A percentile compares a stretch with the other conserved stretches of the same genome.
These are phyloP conservation scores for Ictidomys tridecemlineatus DNA, from an alignment of 2,113 vertebrate species.

Conservation along the genomic window DNA sequence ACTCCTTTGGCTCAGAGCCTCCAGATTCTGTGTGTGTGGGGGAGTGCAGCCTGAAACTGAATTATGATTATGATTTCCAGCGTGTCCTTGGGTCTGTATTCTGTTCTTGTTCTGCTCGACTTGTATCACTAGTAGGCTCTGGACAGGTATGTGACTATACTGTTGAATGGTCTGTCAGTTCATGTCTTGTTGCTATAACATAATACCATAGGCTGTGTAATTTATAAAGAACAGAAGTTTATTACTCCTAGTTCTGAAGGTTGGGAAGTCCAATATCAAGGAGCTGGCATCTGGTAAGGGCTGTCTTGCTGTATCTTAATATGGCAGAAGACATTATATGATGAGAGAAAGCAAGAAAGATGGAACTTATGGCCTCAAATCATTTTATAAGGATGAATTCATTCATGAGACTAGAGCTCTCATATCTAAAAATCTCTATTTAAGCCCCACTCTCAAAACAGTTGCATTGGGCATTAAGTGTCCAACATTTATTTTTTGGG, in stretches of 20 bases:
- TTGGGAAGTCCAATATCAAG: background rate
- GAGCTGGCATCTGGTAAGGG: background rate
- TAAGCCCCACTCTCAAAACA: background rate
- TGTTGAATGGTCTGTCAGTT: background rate
- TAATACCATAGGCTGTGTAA: background rate
- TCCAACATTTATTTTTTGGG: background rate
- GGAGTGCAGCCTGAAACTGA: background rate
- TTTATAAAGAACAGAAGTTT: background rate
- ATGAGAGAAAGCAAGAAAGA: background rate
- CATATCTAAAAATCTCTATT: background rate
- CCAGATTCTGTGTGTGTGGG: background rate
- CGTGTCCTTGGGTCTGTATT: background rate
- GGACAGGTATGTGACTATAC: background rate
- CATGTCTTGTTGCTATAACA: background rate
- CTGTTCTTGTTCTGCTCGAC: background rate
- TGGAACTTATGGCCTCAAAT: background rate
- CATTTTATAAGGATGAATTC: background rate
- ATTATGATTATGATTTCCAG: fast-evolving
- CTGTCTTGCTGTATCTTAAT: no score
- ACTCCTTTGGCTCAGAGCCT: background rate
- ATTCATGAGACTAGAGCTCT: background rate
- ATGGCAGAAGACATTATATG: background rate
- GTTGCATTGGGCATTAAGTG: background rate
- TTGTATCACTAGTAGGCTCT: background rate
- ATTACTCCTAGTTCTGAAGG: background rate